A percentile compares a stretch with the other conserved stretches of the same genome.
These are phyloP conservation scores for Gambelia wislizenii DNA, from an alignment of 2,797 vertebrate species.

Conservation along the genomic window DNA sequence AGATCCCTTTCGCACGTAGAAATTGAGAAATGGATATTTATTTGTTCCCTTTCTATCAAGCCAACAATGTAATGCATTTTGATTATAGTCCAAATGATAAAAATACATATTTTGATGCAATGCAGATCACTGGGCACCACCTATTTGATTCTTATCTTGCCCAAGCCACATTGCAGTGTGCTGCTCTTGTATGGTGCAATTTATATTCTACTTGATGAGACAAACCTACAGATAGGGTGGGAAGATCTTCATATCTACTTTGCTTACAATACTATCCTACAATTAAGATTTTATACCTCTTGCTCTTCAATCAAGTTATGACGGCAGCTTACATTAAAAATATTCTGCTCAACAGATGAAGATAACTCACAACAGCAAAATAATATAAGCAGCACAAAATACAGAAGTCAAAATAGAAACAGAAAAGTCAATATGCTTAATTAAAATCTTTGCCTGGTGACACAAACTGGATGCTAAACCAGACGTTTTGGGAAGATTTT, in stretches of 20 bases:
- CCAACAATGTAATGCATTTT: accelerated
- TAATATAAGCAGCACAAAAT: background rate
- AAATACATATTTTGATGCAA: background rate
- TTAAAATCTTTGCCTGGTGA: background rate
- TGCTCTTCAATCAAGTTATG: background rate
- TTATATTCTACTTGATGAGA: background rate
- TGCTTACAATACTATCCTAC: background rate
- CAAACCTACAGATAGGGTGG: background rate
- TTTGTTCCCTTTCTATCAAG: background rate
- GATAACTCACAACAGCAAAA: background rate
- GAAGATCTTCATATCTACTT: background rate
- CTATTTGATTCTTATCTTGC: background rate
- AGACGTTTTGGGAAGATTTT: background rate
- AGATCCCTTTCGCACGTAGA: no score
- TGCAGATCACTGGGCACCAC: background rate
- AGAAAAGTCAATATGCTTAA: background rate
- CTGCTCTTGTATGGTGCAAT: background rate
- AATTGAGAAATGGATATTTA: background rate
- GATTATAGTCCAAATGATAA: background rate
- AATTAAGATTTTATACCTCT: background rate
- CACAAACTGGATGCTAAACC: background rate
- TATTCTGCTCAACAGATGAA: background rate
- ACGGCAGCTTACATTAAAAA: background rate
- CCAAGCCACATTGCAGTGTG: no score
- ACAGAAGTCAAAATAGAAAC: background rate